Evolutionary conservation across 2,113 vertebrate genomes (phyloP).

Genomic region (Pterocles burchelli): DNA sequence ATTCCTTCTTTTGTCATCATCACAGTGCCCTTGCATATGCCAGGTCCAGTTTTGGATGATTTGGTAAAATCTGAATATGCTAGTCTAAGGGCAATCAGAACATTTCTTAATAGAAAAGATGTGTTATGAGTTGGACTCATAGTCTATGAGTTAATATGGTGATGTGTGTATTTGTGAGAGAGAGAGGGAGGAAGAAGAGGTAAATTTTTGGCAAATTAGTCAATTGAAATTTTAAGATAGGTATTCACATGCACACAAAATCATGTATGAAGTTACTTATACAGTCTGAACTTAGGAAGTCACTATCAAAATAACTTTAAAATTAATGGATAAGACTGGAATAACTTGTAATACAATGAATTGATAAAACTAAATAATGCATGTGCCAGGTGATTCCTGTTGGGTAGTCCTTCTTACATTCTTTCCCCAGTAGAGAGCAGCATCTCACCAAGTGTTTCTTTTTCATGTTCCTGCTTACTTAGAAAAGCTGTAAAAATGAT

Average conservation of each 20-base stretch:
- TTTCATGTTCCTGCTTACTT: not conserved
- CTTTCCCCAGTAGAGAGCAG: conserved; percentile 76
- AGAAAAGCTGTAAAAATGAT: not conserved
- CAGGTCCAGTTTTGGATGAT: not conserved
- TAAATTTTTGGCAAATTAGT: not conserved
- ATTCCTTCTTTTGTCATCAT: not conserved
- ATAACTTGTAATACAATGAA: not conserved
- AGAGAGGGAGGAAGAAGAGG: not conserved
- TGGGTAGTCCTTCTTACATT: not conserved
- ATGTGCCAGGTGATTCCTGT: not conserved
- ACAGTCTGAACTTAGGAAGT: not conserved
- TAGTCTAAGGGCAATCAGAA: not conserved
- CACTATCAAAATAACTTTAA: not conserved
- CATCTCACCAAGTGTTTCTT: conserved; percentile 51
- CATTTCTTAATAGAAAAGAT: not conserved
- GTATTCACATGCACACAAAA: not conserved
- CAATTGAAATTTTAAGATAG: not conserved
- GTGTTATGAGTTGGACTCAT: not conserved
- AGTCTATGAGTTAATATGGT: not conserved
- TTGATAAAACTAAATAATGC: not conserved
- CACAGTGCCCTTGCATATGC: not conserved
- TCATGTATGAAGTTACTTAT: accelerated
- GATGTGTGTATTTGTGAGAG: not conserved
- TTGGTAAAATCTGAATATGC: not conserved
- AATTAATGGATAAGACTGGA: not conserved